Percentiles rank a stretch among this genome's conserved stretches.
phyloP scores from a whole-genome alignment of 2,113 vertebrate species.

The Phasianus colchicus region DNA sequence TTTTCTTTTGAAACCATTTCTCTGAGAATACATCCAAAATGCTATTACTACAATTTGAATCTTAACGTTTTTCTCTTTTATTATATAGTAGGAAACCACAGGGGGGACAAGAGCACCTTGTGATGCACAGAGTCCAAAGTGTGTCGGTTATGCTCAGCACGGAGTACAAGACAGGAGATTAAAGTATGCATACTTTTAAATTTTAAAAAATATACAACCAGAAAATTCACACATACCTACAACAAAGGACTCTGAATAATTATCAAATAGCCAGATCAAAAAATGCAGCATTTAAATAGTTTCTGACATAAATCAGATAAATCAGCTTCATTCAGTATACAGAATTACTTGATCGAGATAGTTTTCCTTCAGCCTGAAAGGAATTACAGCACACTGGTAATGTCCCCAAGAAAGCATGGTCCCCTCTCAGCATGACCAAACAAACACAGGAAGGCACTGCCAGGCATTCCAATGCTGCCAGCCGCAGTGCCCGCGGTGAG shows the following conservation, averaged over 20 bases:
- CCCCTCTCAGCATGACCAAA: background rate
- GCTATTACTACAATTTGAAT: background rate
- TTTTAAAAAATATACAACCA: background rate
- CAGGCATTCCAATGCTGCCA: background rate
- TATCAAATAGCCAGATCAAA: background rate
- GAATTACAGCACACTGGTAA: background rate
- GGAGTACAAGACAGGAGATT: background rate
- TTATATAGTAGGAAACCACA: background rate
- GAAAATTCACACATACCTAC: background rate
- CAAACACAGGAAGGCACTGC: background rate
- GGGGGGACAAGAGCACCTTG: background rate
- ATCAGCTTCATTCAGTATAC: slow-evolving; percentile 2
- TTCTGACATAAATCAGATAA: slow-evolving; percentile 3
- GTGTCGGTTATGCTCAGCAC: background rate
- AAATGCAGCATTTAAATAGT: slow-evolving; percentile 12
- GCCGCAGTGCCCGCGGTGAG: background rate
- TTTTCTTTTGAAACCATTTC: background rate
- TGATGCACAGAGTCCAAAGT: background rate
- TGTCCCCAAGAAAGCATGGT: background rate
- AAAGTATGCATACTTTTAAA: background rate
- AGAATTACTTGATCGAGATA: background rate
- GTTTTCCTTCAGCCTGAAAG: background rate
- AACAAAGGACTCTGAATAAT: background rate
- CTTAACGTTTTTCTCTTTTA: background rate
- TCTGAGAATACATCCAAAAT: background rate